Evolutionary conservation across 2,797 vertebrate genomes (phyloP).

Genomic region (Yasuhikotakia modesta): DNA sequence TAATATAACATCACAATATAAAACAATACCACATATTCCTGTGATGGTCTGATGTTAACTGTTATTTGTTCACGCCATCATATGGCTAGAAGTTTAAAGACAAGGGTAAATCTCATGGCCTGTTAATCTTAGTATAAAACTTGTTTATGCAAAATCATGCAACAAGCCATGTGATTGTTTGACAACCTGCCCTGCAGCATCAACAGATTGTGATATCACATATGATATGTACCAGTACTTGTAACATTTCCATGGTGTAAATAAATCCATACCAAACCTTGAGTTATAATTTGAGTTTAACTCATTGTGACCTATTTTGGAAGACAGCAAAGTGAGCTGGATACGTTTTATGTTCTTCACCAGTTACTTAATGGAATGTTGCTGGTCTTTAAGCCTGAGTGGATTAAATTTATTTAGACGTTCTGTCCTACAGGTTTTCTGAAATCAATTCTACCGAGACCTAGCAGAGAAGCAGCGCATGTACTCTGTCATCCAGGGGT

Average conservation of each 20-base stretch:
- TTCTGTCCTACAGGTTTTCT: not conserved
- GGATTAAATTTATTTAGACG: conserved; percentile 9
- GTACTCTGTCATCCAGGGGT: conserved; percentile 96
- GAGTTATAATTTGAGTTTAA: conserved; percentile 3
- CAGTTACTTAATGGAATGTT: conserved; percentile 19
- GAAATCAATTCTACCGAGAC: conserved; percentile 72
- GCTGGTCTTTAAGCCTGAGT: conserved; percentile 26
- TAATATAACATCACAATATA: conserved; percentile 4
- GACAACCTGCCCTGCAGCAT: conserved; percentile 16
- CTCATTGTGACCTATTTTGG: not conserved
- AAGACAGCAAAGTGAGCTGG: conserved; percentile 22
- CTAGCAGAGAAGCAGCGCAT: conserved; percentile 93
- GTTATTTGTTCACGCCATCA: not conserved
- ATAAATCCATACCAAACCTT: conserved; percentile 29
- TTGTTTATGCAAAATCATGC: conserved; percentile 5
- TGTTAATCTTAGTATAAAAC: conserved; percentile 4
- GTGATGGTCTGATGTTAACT: conserved; percentile 6
- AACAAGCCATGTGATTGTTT: conserved; percentile 29
- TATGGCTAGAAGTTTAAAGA: not conserved
- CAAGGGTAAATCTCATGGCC: conserved; percentile 15
- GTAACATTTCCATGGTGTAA: conserved; percentile 20
- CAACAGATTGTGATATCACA: conserved; percentile 11
- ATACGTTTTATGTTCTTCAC: not conserved
- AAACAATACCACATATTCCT: not conserved
- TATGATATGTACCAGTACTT: conserved; percentile 26